A percentile compares a stretch with the other conserved stretches of the same genome.
phyloP scores from a whole-genome alignment of 1,140 invertebrate genomes.

The Heterodera schachtii region DNA sequence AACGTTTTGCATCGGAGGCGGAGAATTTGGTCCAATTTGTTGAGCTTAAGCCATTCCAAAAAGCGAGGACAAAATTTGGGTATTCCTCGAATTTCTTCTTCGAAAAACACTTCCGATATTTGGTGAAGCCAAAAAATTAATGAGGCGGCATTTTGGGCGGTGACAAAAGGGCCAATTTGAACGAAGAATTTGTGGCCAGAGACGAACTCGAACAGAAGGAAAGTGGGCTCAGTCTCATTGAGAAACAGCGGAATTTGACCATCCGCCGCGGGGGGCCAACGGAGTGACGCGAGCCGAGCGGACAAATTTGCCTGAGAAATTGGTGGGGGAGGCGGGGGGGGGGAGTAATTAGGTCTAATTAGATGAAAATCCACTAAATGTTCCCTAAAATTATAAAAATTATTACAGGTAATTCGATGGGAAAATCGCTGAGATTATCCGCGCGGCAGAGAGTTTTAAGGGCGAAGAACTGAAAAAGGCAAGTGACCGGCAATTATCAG shows the following conservation, averaged over 20 bases:
- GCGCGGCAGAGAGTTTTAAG: background rate
- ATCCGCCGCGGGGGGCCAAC: background rate
- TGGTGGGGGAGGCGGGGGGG: too few relatives aligned
- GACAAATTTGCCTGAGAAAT: background rate
- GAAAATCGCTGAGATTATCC: background rate
- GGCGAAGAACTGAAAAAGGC: background rate
- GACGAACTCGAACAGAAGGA: slow-evolving; percentile 1
- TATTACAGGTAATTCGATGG: background rate
- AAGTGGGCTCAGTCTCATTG: slow-evolving; percentile 3
- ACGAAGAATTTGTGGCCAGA: slow-evolving; percentile 5
- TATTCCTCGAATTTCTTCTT: slow-evolving; percentile 16
- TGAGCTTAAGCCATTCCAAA: background rate
- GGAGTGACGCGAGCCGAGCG: background rate
- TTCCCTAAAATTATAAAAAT: background rate
- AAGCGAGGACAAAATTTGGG: background rate
- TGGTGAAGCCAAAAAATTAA: background rate
- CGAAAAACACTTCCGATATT: slow-evolving; percentile 1
- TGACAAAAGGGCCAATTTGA: slow-evolving; percentile 1
- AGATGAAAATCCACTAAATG: background rate
- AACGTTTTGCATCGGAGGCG: background rate
- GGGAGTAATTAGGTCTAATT: background rate
- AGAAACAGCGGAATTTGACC: background rate
- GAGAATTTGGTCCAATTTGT: slow-evolving; percentile 6
- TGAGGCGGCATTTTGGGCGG: background rate
- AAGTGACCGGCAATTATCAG: background rate